A percentile compares a stretch with the other conserved stretches of the same genome.
Evolutionary conservation across 1,140 invertebrate species (phyloP).

Genomic region (Heterodera carotae): DNA sequence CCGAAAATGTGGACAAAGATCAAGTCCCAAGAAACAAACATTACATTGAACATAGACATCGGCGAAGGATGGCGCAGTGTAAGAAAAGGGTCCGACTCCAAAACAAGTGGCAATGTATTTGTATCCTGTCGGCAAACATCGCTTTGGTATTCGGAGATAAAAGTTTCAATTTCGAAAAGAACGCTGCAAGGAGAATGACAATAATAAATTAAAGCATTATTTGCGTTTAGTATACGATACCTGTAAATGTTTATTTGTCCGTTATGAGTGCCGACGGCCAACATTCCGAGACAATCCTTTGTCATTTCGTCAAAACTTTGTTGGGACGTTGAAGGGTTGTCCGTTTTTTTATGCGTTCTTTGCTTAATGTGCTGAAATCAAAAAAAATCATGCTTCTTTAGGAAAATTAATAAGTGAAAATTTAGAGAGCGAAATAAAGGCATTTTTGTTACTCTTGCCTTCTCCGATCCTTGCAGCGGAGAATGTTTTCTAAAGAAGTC

Average conservation of each 20-base stretch:
- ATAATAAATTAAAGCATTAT: background rate
- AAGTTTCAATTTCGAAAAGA: constrained; percentile 15
- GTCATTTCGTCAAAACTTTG: background rate
- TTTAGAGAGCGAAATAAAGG: background rate
- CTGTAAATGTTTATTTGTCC: constrained; percentile 19
- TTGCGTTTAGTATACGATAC: background rate
- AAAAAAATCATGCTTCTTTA: too few species aligned
- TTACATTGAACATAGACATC: background rate
- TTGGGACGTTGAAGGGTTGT: background rate
- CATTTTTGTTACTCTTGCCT: background rate
- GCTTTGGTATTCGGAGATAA: background rate
- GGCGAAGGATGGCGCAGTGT: constrained; percentile 12
- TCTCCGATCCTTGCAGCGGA: background rate
- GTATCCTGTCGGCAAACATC: background rate
- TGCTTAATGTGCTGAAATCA: background rate
- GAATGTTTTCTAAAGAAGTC: background rate
- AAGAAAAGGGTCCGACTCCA: constrained; percentile 15
- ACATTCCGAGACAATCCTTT: background rate
- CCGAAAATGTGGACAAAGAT: background rate
- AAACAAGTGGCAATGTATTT: constrained; percentile 1
- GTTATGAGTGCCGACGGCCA: constrained; percentile 9
- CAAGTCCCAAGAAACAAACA: constrained; percentile 1
- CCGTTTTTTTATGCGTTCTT: background rate
- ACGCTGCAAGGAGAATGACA: background rate
- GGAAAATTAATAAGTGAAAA: too few species aligned